These are phyloP conservation scores for Trissoscelio sp. DNA, from an alignment of 2,888 invertebrate species.

Conservation along the genomic window DNA sequence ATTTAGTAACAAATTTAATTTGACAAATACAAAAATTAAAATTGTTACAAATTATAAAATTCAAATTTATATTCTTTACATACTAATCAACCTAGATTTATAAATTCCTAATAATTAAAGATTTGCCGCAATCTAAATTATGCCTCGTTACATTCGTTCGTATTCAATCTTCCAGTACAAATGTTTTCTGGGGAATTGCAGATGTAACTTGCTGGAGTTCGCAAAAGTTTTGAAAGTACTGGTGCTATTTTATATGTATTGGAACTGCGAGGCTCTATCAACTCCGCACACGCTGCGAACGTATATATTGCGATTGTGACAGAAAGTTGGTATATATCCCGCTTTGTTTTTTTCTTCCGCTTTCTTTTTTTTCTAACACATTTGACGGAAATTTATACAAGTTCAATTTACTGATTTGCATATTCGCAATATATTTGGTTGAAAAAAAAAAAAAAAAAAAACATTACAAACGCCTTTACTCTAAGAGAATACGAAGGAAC, in stretches of 20 bases:
- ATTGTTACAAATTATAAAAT: too few relatives aligned
- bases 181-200: slow-evolving; percentile 31
- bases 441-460: too few relatives aligned
- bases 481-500: too few relatives aligned
- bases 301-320: background rate
- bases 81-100: too few relatives aligned
- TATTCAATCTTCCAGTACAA: slow-evolving; percentile 27
- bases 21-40: too few relatives aligned
- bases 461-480: too few relatives aligned
- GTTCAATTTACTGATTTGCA: too few relatives aligned
- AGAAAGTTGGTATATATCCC: background rate
- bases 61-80: too few relatives aligned
- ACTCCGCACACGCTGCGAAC: background rate
- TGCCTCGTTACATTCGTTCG: background rate
- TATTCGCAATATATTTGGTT: too few relatives aligned
- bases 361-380: background rate
- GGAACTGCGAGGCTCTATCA: background rate
- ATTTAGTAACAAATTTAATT: too few relatives aligned
- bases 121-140: background rate
- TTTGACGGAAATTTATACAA: background rate
- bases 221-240: slow-evolving; percentile 20
- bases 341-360: background rate
- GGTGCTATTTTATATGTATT: slow-evolving; percentile 11
- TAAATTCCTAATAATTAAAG: too few relatives aligned
- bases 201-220: slow-evolving; percentile 13